These are phyloP conservation scores for Aphis craccivora DNA, from an alignment of 1,140 invertebrate genomes.

Conservation along the genomic window DNA sequence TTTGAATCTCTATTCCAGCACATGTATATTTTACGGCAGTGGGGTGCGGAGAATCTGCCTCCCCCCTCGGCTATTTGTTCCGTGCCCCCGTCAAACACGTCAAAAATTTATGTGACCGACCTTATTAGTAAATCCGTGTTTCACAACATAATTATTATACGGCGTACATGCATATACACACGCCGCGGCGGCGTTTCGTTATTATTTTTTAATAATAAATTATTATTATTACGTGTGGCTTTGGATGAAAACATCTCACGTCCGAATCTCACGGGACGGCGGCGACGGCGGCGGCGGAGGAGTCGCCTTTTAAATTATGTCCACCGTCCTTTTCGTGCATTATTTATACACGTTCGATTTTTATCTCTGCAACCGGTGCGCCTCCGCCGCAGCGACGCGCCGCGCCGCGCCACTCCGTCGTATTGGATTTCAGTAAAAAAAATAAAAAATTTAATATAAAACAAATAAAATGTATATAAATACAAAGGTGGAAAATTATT, in stretches of 20 bases:
- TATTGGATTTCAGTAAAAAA: constrained; percentile 52
- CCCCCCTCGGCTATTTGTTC: not conserved
- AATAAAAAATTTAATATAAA: too few relatives aligned
- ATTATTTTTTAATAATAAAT: constrained; percentile 59
- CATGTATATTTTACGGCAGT: too few relatives aligned
- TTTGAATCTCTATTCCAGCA: not conserved
- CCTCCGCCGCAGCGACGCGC: not conserved
- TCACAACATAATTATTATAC: constrained; percentile 55
- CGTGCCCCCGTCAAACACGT: not conserved
- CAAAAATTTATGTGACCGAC: constrained; percentile 57
- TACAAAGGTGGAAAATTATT: constrained; percentile 32
- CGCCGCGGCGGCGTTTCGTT: not conserved
- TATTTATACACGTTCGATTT: constrained; percentile 57
- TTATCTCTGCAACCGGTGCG: constrained; percentile 48
- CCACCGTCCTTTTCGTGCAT: constrained; percentile 51
- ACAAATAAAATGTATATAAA: not conserved
- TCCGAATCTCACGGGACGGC: constrained; percentile 41
- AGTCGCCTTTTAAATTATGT: constrained; percentile 50
- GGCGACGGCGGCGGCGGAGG: not conserved
- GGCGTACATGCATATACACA: not conserved
- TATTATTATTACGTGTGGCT: constrained; percentile 54
- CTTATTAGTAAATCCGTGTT: constrained; percentile 57
- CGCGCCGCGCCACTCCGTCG: not conserved
- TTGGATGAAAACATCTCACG: constrained; percentile 56
- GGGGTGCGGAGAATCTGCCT: not conserved